Evolutionary conservation across 64 coral and sea anemone genomes (phyloP).

Genomic region (Hydrozoanthus tunicans): DNA sequence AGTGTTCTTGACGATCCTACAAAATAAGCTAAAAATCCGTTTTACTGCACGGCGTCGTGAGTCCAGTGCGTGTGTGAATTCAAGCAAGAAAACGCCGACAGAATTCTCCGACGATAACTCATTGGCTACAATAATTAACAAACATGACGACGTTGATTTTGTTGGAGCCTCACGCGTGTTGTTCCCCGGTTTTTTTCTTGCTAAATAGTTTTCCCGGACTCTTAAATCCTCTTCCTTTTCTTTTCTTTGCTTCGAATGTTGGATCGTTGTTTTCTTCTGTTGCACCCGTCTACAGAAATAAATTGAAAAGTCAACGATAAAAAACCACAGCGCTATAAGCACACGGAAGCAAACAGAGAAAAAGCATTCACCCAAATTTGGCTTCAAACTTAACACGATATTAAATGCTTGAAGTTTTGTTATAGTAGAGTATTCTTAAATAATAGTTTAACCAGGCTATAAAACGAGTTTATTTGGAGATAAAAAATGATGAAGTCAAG

Average conservation of each 20-base stretch:
- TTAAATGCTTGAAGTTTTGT: too few species aligned
- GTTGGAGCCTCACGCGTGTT: constrained; percentile 10
- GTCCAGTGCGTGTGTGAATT: not conserved
- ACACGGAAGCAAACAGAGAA: not conserved
- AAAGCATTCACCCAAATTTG: not conserved
- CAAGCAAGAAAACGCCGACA: not conserved
- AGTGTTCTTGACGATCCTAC: not conserved
- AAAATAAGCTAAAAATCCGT: not conserved
- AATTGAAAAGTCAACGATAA: not conserved
- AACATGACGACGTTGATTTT: constrained; percentile 3
- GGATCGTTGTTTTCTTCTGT: constrained; percentile 52
- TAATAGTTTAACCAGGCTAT: too few species aligned
- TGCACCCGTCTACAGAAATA: constrained; percentile 18
- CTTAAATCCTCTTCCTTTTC: constrained; percentile 82
- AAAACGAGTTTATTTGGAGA: too few species aligned
- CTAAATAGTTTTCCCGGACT: constrained; percentile 92
- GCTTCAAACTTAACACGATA: too few species aligned
- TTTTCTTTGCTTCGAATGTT: constrained; percentile 47
- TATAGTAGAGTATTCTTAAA: too few species aligned
- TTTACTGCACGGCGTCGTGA: not conserved
- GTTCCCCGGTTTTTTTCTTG: constrained; percentile 65
- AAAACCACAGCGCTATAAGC: not conserved
- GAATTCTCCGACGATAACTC: not conserved
- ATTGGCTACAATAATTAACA: not conserved
- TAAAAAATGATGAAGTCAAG: too few species aligned